These are phyloP conservation scores for Andrena haemorrhoa DNA, from an alignment of 2,888 invertebrate genomes.

Conservation along the genomic window DNA sequence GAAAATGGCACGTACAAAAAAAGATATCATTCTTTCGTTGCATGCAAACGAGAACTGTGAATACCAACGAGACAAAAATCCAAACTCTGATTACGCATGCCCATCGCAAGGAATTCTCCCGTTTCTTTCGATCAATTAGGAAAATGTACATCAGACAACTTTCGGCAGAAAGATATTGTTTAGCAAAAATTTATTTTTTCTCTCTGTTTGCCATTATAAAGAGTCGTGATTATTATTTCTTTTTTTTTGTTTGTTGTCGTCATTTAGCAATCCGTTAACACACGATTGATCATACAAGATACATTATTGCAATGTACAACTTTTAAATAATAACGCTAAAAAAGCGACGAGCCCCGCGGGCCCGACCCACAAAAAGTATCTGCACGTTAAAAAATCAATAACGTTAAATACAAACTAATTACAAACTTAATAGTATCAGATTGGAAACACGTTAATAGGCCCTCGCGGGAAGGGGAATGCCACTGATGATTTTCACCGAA, in stretches of 20 bases:
- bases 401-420: slow-evolving; percentile 84
- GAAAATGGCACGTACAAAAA: slow-evolving; percentile 42
- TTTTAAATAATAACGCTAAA: slow-evolving; percentile 79
- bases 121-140: slow-evolving; percentile 46
- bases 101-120: slow-evolving; percentile 69
- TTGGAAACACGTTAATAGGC: slow-evolving; percentile 53
- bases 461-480: slow-evolving; percentile 52
- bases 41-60: slow-evolving; percentile 73
- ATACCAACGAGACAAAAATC: slow-evolving; percentile 71
- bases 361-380: slow-evolving; percentile 62
- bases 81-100: slow-evolving; percentile 79
- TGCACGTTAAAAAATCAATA: slow-evolving; percentile 74
- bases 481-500: slow-evolving; percentile 42
- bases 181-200: slow-evolving; percentile 76
- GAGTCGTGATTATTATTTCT: slow-evolving; percentile 53
- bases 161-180: slow-evolving; percentile 71
- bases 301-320: slow-evolving; percentile 81
- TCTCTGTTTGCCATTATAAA: slow-evolving; percentile 69
- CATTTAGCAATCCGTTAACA: slow-evolving; percentile 63
- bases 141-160: slow-evolving; percentile 65
- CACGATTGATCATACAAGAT: slow-evolving; percentile 78
- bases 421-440: slow-evolving; percentile 83
- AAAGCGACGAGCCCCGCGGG: slow-evolving; percentile 46
- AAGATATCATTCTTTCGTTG: slow-evolving; percentile 60
- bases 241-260: slow-evolving; percentile 63